Conservation (phyloP, 2,888 invertebrate species). For the Apamea monoglypha region DNA sequence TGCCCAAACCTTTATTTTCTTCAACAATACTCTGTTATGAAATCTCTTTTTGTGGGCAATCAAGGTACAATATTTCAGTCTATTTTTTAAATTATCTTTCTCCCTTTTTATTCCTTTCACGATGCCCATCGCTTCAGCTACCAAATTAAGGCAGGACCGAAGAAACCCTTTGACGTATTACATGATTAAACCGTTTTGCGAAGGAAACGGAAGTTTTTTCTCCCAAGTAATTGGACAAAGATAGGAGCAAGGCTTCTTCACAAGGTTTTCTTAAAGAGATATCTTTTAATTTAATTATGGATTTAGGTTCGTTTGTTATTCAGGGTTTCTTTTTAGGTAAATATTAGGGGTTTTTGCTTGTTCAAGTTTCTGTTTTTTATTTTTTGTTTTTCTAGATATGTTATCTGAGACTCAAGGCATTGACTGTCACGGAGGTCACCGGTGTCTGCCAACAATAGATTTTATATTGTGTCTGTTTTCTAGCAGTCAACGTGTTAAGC, state of each 20-base stretch:
- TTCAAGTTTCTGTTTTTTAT: background rate
- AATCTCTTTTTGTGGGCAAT: background rate
- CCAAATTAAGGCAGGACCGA: constrained; percentile 41
- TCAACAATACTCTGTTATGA: background rate
- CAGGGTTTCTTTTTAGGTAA: constrained; percentile 12
- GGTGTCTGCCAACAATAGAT: no score
- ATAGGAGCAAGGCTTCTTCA: constrained; percentile 51
- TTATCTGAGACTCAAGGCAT: background rate
- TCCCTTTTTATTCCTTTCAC: constrained; percentile 26
- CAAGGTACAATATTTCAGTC: constrained; percentile 10
- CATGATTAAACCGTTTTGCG: constrained; percentile 72
- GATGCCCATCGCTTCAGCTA: constrained; percentile 46
- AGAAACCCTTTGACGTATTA: constrained; percentile 72
- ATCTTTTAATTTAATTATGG: constrained; percentile 59
- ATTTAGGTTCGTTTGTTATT: constrained; percentile 27
- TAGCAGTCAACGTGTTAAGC: no score
- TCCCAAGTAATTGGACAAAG: constrained; percentile 69
- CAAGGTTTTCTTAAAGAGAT: constrained; percentile 45
- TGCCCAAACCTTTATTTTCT: background rate
- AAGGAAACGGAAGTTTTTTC: constrained; percentile 65
- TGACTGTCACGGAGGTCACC: no score
- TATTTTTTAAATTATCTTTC: constrained; percentile 17
- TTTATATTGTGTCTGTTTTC: no score
- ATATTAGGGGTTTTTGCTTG: background rate
- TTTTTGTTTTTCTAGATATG: background rate